Evolutionary conservation across 2,888 invertebrate genomes (phyloP).

Genomic region (Andrena fulva): DNA sequence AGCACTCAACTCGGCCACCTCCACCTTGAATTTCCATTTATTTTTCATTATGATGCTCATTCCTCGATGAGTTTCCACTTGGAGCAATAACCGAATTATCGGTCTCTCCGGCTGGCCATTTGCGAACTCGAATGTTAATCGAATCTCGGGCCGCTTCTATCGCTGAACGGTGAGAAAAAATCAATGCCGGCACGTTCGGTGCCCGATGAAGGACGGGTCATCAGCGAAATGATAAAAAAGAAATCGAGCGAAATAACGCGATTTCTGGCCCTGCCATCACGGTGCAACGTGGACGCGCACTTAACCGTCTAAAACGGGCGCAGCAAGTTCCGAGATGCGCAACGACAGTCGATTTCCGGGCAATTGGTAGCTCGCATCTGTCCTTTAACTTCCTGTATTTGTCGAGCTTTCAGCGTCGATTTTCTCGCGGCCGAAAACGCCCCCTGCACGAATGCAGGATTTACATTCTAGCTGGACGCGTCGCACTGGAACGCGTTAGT

Average conservation of each 20-base stretch:
- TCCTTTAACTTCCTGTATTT: conserved; percentile 58
- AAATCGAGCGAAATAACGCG: not conserved
- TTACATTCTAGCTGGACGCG: conserved; percentile 48
- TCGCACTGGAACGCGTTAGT: conserved; percentile 29
- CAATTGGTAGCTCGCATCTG: conserved; percentile 50
- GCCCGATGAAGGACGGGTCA: not conserved
- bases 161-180: conserved; percentile 15
- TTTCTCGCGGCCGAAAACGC: conserved; percentile 44
- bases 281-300: not conserved
- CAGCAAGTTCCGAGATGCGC: conserved; percentile 21
- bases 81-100: conserved; percentile 45
- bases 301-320: conserved; percentile 10
- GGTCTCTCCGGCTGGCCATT: conserved; percentile 38
- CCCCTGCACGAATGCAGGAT: conserved; percentile 40
- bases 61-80: conserved; percentile 20
- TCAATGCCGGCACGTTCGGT: conserved; percentile 10
- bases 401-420: conserved; percentile 56
- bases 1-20: not conserved
- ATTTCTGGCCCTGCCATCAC: not conserved
- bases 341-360: conserved; percentile 45
- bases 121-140: conserved; percentile 49
- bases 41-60: conserved; percentile 47
- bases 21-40: conserved; percentile 36
- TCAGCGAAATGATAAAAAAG: not conserved
- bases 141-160: conserved; percentile 34